phyloP scores from a whole-genome alignment of 2,113 vertebrate genomes.

The Laticauda laticaudata region DNA sequence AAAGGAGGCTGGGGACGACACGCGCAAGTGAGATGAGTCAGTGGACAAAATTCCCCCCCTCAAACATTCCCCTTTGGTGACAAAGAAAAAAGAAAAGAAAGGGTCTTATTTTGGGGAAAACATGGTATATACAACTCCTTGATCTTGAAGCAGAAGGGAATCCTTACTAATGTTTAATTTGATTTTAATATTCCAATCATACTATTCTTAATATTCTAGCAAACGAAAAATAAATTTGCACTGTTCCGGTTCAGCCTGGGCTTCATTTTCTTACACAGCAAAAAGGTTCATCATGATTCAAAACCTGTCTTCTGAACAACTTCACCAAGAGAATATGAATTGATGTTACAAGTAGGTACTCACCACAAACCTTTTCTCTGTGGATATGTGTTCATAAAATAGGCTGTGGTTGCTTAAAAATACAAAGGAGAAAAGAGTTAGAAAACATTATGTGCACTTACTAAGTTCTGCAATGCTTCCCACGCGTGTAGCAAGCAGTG shows the following conservation, averaged over 20 bases:
- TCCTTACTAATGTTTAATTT: background rate
- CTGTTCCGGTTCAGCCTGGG: background rate
- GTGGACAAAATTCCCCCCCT: too few relatives aligned
- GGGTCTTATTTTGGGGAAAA: too few relatives aligned
- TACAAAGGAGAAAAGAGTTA: background rate
- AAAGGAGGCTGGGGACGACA: too few relatives aligned
- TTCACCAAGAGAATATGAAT: background rate
- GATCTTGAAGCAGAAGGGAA: background rate
- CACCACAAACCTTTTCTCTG: background rate
- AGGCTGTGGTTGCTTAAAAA: background rate
- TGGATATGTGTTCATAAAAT: background rate
- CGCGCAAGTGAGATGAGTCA: too few relatives aligned
- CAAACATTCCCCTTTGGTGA: too few relatives aligned
- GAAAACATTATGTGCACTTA: constrained; percentile 71
- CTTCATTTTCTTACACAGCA: background rate
- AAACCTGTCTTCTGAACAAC: background rate
- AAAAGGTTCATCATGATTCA: background rate
- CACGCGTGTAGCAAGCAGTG: constrained; percentile 89
- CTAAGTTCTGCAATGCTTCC: constrained; percentile 97
- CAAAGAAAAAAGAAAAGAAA: too few relatives aligned
- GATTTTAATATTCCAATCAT: background rate
- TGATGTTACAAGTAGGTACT: background rate
- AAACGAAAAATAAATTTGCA: background rate
- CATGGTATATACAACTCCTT: background rate
- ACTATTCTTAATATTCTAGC: background rate